Evolutionary conservation across 2,888 invertebrate species (phyloP).

Genomic region (Pterobdella sp.): DNA sequence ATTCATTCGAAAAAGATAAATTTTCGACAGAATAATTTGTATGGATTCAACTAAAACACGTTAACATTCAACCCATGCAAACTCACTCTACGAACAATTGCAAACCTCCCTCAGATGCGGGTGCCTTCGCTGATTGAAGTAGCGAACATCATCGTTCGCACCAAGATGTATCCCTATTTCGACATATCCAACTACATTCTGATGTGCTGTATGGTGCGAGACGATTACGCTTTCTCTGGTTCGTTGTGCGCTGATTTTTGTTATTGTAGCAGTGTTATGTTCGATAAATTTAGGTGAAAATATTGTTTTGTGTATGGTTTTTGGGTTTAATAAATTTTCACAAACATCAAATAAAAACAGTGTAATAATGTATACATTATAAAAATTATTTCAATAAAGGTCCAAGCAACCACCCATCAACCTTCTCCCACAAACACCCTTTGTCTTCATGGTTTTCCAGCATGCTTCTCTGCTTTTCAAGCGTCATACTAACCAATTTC

Average conservation of each 20-base stretch:
- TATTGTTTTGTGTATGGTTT: not conserved
- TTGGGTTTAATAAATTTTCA: too few relatives aligned
- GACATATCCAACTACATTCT: conserved; percentile 92
- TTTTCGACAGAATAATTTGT: too few relatives aligned
- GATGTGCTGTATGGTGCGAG: conserved; percentile 85
- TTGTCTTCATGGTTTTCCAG: conserved; percentile 94
- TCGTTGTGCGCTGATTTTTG: not conserved
- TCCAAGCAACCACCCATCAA: conserved; percentile 21
- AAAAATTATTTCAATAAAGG: conserved; percentile 5
- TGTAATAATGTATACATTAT: too few relatives aligned
- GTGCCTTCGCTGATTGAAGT: conserved; percentile 59
- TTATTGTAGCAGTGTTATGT: not conserved
- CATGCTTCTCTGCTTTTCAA: conserved; percentile 94
- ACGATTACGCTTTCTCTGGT: conserved; percentile 58
- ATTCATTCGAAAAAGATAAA: too few relatives aligned
- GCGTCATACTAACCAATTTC: conserved; percentile 88
- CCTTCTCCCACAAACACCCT: conserved; percentile 90
- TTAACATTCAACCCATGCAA: not conserved
- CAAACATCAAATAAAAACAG: too few relatives aligned
- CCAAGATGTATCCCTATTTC: conserved; percentile 99
- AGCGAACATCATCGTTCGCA: conserved; percentile 95
- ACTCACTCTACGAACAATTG: not conserved
- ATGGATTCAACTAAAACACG: too few relatives aligned
- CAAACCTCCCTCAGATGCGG: conserved; percentile 13
- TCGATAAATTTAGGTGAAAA: not conserved